Evolutionary conservation across 2,888 invertebrate genomes (phyloP).

Genomic region (Noctua pronuba): DNA sequence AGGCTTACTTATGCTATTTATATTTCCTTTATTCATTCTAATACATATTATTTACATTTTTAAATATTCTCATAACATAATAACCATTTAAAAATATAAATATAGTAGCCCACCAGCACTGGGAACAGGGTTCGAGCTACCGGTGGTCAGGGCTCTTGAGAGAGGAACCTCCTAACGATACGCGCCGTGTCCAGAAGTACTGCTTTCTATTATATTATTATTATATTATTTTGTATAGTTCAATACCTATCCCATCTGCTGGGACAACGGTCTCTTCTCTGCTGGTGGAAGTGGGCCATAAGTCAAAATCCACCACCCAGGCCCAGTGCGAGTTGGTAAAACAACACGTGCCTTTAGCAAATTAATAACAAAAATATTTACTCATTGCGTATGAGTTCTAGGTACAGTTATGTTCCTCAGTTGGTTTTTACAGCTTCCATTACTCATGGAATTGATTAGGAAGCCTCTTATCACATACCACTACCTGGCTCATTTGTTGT

Average conservation of each 20-base stretch:
- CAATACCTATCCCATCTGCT: neutral
- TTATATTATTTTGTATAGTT: neutral
- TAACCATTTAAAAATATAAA: too few relatives aligned
- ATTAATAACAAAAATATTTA: neutral
- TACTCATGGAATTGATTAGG: constrained; percentile 33
- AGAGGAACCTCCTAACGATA: too few relatives aligned
- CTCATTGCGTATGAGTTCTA: neutral
- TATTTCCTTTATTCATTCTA: too few relatives aligned
- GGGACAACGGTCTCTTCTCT: neutral
- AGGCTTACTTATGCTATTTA: neutral
- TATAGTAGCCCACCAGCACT: too few relatives aligned
- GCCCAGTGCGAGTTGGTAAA: neutral
- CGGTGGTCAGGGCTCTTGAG: too few relatives aligned
- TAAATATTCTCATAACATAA: too few relatives aligned
- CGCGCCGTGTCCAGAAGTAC: too few relatives aligned
- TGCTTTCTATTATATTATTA: too few relatives aligned
- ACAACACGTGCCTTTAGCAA: neutral
- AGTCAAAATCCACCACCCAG: neutral
- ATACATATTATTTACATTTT: too few relatives aligned
- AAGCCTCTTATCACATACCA: constrained; percentile 24
- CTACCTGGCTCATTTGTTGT: constrained; percentile 12
- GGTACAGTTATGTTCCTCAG: neutral
- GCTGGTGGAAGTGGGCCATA: neutral
- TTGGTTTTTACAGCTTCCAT: constrained; percentile 6
- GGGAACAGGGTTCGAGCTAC: too few relatives aligned